Base-by-base conservation (phyloP, 2,797 vertebrate genomes). In the Peromyscus aztecus region DNA sequence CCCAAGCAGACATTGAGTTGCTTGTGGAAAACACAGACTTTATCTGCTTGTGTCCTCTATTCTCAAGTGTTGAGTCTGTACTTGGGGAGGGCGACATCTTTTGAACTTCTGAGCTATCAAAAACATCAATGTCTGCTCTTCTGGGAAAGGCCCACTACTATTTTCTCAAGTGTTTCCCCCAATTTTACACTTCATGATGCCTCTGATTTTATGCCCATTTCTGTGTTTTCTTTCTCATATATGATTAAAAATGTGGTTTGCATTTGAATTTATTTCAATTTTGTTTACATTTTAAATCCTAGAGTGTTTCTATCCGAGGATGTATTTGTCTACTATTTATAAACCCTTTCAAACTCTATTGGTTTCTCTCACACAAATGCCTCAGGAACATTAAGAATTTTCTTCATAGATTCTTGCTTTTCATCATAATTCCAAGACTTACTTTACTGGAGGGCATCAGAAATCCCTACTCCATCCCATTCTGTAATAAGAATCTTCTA, bases 221-320 rank as follows among this genome's bases (percentile, higher is more conserved):
- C 34, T 14, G 23, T 55, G 52, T 55, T 82, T 34, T 77, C 71
- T 63, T 34, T 88, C 82, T 92, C 17, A 49, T 69, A 6, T 17
- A 46, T 29, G 43, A 55, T 84, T 77, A 93, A 61, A 67, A 67
- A n/a, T 67, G 19, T 67, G 37, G 21, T 43, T 59, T 87, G 16
- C 1, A 34, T 95, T 90, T 90, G 11, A 94, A 82, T 90, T 91
- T 86, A 52, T 73, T 59, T 94, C n/a, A 27, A 12, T 89, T 93
- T 88, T 89, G 34, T 77, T 91, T 69, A 24, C 5, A 69, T 69
- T 81, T 31, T 61, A 81, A 81, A 73, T 89, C 59, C 73, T 43
- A 3, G 89, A 86, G n/a, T 0, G 17, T 84, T 52, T 90, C 80
- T 67, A 61, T 14, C n/a, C 69, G 23, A 90, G 71, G 21, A 93